Base-by-base conservation (phyloP, 1,140 invertebrate genomes). In the Tenebrio molitor region DNA sequence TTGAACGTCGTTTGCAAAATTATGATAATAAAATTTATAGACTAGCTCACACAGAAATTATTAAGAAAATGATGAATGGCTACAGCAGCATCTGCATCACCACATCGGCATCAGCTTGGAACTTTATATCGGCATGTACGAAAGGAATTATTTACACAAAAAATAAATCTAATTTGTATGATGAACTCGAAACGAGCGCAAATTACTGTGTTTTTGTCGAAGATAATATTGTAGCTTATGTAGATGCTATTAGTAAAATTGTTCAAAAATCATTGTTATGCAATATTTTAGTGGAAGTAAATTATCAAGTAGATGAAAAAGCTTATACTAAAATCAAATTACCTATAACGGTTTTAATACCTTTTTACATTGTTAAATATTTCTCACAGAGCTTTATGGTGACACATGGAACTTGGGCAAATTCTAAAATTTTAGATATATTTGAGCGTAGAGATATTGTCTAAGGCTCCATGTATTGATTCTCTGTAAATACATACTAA, bases 1-100 rank as follows among this genome's bases (percentile, higher is more conserved):
- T 53, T 53, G 46, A 29, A 23, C 7, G 46, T 8, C 46, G 19
- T 53, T 53, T 53, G 46, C 19, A 10, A 53, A 12, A 25, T 6
- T 10, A 53, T 53, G 46, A 53, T n/a, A 53, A 53, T 53, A 53
- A 21, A 53, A 53, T 46, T 46, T 46, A 17, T 53, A 53, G 46
- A 12, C 19, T 53, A 53, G 46, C 19, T 25, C 46, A 53, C n/a
- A 10, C 21, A 53, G 46, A 25, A 53, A 53, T 53, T 53, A 29
- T 53, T 23, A 53, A 53, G 7, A 53, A 53, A 46, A 46, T 46
- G 16, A 46, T 46, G 42, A 15, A 53, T 23, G 19, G 46, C 46
- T 53, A 23, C 46, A 53, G 46, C 19, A 46, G 14, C 44, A 46
- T 46, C 44, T 46, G 44, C 44, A 25, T 53, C 46, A 39, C 46